A percentile compares a stretch with the other conserved stretches of the same genome.
Conservation (phyloP, 2,113 vertebrate genomes). For the Oncorhynchus gorbuscha region DNA sequence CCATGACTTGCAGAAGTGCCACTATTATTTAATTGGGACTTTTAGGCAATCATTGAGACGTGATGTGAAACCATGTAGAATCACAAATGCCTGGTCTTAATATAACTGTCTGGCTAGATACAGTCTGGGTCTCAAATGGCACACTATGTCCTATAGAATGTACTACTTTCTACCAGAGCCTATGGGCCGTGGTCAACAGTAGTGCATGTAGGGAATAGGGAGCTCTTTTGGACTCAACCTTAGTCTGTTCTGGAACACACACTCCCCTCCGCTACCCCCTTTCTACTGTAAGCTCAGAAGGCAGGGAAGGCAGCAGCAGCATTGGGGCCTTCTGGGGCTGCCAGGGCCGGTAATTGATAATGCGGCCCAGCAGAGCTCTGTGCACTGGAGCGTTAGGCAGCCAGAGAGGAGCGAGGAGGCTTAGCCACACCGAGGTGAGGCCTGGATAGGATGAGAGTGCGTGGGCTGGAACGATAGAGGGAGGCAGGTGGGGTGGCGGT, state of each 20-base stretch:
- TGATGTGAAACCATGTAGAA: neutral
- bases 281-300: conserved; percentile 1
- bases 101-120: too few relatives aligned
- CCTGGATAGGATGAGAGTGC: neutral
- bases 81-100: too few relatives aligned
- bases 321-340: conserved; percentile 52
- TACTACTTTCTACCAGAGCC: too few relatives aligned
- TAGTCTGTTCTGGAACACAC: conserved; percentile 34
- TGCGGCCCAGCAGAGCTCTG: conserved; percentile 57
- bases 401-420: conserved; percentile 47
- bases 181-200: too few relatives aligned
- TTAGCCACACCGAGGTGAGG: neutral
- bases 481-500: neutral
- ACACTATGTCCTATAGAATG: too few relatives aligned
- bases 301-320: conserved; percentile 35
- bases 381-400: conserved; percentile 67
- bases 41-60: too few relatives aligned
- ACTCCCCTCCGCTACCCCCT: neutral
- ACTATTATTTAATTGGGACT: too few relatives aligned
- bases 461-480: neutral
- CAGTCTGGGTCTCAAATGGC: too few relatives aligned
- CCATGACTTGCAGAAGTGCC: neutral
- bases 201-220: too few relatives aligned
- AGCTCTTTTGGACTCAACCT: too few relatives aligned
- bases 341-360: conserved; percentile 73